Evolutionary conservation across 1,140 invertebrate genomes (phyloP).

Genomic region (Centruroides vittatus): DNA sequence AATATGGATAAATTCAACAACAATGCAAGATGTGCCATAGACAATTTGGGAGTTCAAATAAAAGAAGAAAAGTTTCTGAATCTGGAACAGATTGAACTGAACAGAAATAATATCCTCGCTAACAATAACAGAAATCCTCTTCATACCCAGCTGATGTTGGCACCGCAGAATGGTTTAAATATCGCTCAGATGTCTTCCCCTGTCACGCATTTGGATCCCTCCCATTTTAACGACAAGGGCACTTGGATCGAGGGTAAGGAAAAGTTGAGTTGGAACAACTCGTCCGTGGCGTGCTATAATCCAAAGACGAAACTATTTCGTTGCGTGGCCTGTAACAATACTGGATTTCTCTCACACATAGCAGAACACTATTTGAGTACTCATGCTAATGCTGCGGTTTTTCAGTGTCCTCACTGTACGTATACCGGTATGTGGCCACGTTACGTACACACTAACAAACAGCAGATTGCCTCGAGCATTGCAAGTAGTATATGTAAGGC

Average conservation of each 20-base stretch:
- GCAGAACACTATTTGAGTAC: slow-evolving; percentile 71
- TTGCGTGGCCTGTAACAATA: slow-evolving; percentile 60
- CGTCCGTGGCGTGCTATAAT: slow-evolving; percentile 36
- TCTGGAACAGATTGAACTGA: too few relatives aligned
- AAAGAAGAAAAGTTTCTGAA: too few relatives aligned
- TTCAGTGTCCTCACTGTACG: slow-evolving; percentile 53
- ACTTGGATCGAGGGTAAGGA: slow-evolving; percentile 13
- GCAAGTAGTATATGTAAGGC: slow-evolving; percentile 35
- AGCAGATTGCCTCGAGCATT: slow-evolving; percentile 36
- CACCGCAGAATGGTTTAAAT: too few relatives aligned
- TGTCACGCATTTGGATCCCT: too few relatives aligned
- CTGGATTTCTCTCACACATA: slow-evolving; percentile 55
- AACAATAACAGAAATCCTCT: too few relatives aligned
- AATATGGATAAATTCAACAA: too few relatives aligned
- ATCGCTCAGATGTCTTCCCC: too few relatives aligned
- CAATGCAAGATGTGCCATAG: too few relatives aligned
- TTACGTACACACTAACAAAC: slow-evolving; percentile 51
- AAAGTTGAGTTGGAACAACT: slow-evolving; percentile 14
- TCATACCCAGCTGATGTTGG: too few relatives aligned
- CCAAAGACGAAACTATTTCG: slow-evolving; percentile 52
- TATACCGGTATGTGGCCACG: slow-evolving; percentile 57
- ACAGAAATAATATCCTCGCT: too few relatives aligned
- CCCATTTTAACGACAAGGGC: not conserved
- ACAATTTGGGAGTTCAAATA: too few relatives aligned
- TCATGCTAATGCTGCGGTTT: slow-evolving; percentile 55